A percentile compares a stretch with the other conserved stretches of the same genome.
These are phyloP conservation scores for Pseudorectes ferrugineus DNA, from an alignment of 2,113 vertebrate species.

Conservation along the genomic window DNA sequence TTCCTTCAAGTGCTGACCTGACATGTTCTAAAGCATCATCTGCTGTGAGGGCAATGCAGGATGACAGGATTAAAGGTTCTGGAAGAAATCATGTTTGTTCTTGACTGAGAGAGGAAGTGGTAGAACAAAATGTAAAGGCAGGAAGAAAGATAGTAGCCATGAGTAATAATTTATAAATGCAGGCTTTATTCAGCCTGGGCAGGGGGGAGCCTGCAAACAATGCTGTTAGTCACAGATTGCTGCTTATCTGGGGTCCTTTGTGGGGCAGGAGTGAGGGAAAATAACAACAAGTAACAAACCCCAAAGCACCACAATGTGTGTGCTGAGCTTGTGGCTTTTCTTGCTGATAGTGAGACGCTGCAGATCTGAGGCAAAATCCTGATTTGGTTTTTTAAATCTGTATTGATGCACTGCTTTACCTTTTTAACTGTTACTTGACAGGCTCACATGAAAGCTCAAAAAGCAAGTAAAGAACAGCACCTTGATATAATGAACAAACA, in stretches of 20 bases:
- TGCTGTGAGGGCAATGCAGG: neutral
- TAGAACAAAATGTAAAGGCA: neutral
- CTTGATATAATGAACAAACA: constrained; percentile 81
- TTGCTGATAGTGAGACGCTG: neutral
- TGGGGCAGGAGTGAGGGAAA: neutral
- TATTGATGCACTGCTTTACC: neutral
- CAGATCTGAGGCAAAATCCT: neutral
- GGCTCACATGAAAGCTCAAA: constrained; percentile 78
- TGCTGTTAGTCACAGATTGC: neutral
- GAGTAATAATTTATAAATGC: neutral
- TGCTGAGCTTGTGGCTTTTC: neutral
- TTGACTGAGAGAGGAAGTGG: constrained; percentile 2
- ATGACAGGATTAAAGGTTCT: neutral
- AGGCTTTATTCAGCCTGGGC: neutral
- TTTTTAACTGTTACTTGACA: constrained; percentile 14
- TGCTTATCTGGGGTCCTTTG: neutral
- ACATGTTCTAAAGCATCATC: neutral
- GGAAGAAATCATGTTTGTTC: constrained; percentile 8
- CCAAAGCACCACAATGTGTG: neutral
- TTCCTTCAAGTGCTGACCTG: neutral
- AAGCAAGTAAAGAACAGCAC: constrained; percentile 74
- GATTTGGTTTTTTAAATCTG: neutral
- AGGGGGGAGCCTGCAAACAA: neutral
- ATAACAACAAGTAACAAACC: neutral
- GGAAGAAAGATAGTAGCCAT: neutral